Base-by-base conservation (phyloP, 2,888 invertebrate genomes). In the Agriotes lineatus region DNA sequence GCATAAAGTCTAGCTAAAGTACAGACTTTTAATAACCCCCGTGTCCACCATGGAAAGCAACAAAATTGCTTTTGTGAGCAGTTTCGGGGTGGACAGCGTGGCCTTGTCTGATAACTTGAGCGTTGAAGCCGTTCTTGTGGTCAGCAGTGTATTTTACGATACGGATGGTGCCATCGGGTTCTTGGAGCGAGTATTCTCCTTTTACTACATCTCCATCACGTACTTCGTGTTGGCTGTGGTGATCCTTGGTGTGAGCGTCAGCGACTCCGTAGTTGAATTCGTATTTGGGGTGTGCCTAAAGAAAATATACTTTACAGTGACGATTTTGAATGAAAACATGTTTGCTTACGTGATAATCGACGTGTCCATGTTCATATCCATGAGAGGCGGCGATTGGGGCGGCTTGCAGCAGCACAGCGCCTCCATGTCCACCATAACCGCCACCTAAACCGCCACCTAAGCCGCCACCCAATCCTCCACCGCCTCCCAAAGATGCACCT, bases 281-380 rank as follows among this genome's bases (percentile, higher is more conserved):
- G 77, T 88, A 88, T 78, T 88, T 88, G 25, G 90, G 90, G 76
- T 89, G 89, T 14, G 90, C 89, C 90, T 90, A 1, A 50, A n/a
- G 22, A 10, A 18, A 16, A n/a, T 10, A 22, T n/a, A n/a, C 22
- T 2, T 45, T 19, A 3, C 5, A 12, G n/a, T 48, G 7, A 7
- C 25, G 7, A 39, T 39, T 39, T n/a, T n/a, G 1, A 39, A 39
- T 42, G 3, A 37, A 35, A 35, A 10, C 1, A n/a, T 37, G 14
- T 4, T 12, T 44, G 81, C 81, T 52, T 59, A 65, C 62, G 35
- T 58, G 35, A 86, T 86, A 69, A 85, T 85, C 16, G 79, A 83
- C 25, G 4, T 84, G 63, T 25, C 18, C 44, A 35, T 42, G 50
- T 63, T 35, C 50, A 22, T 50, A 64, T 3, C 64, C 58, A 45